Percentiles rank a stretch among this genome's conserved stretches.
Conservation (phyloP, 2,113 vertebrate species). For the Cyanistes caeruleus region DNA sequence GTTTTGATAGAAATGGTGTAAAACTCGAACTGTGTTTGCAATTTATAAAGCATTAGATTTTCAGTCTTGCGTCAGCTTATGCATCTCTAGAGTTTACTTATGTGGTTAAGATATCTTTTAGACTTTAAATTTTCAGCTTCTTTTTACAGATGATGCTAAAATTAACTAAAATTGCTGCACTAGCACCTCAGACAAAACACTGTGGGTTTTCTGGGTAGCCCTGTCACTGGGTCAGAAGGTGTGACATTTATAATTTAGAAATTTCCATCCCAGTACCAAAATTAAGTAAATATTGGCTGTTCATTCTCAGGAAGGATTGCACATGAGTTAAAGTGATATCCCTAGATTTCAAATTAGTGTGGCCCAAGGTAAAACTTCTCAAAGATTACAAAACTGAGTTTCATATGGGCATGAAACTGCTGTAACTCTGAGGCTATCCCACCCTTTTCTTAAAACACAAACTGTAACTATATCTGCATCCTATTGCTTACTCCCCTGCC, state of each 20-base stretch:
- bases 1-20: background rate
- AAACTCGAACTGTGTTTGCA: background rate
- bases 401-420: background rate
- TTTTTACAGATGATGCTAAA: background rate
- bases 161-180: background rate
- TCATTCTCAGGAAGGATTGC: background rate
- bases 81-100: background rate
- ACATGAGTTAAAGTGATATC: background rate
- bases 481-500: background rate
- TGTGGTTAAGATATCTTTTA: background rate
- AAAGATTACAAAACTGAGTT: background rate
- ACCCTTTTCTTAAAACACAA: background rate
- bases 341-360: background rate
- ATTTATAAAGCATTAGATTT: background rate
- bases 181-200: background rate
- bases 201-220: background rate
- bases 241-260: background rate
- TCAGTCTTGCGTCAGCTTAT: background rate
- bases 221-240: background rate
- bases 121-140: background rate
- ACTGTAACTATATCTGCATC: background rate
- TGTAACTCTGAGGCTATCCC: background rate
- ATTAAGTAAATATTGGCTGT: background rate
- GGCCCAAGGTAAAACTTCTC: background rate
- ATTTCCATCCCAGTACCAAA: background rate